phyloP scores from a whole-genome alignment of 2,113 vertebrate genomes.

The Nibea albiflora region DNA sequence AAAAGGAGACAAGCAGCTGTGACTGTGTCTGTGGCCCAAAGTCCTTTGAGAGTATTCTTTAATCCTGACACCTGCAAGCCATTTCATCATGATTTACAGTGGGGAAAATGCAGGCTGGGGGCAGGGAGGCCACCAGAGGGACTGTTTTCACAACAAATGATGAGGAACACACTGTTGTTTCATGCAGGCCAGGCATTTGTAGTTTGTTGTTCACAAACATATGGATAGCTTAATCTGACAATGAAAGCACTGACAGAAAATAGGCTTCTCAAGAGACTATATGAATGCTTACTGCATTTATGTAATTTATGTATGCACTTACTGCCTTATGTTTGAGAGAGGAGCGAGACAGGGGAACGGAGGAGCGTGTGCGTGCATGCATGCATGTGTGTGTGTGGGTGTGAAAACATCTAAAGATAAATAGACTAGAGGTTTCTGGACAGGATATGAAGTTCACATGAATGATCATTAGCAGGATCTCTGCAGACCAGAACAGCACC shows the following conservation, averaged over 20 bases:
- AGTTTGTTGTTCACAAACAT: slow-evolving; percentile 89
- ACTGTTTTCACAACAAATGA: slow-evolving; percentile 94
- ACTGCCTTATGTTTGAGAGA: slow-evolving; percentile 36
- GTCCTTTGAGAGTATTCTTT: slow-evolving; percentile 92
- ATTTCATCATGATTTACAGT: slow-evolving; percentile 98
- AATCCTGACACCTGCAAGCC: slow-evolving; percentile 99
- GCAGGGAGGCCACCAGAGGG: slow-evolving; percentile 87
- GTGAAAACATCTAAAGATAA: slow-evolving; percentile 79
- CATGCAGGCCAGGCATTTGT: slow-evolving; percentile 89
- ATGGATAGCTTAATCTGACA: slow-evolving; percentile 81
- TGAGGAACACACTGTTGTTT: slow-evolving; percentile 91
- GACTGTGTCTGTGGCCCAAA: slow-evolving; percentile 84
- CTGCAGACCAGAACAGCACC: slow-evolving; percentile 67
- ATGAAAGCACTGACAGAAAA: slow-evolving; percentile 79
- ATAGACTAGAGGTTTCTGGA: slow-evolving; percentile 84
- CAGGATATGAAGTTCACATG: slow-evolving; percentile 87
- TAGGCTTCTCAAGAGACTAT: slow-evolving; percentile 12
- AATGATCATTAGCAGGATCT: slow-evolving; percentile 79
- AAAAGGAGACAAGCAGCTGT: slow-evolving; percentile 94
- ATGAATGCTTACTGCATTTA: slow-evolving; percentile 15
- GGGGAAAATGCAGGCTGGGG: slow-evolving; percentile 86
- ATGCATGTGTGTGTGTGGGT: slow-evolving; percentile 58
- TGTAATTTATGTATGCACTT: slow-evolving; percentile 13
- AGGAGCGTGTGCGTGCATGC: slow-evolving; percentile 27
- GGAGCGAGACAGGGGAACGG: slow-evolving; percentile 11